These are phyloP conservation scores for Rhopalosiphum maidis DNA, from an alignment of 1,140 invertebrate genomes.

Conservation along the genomic window DNA sequence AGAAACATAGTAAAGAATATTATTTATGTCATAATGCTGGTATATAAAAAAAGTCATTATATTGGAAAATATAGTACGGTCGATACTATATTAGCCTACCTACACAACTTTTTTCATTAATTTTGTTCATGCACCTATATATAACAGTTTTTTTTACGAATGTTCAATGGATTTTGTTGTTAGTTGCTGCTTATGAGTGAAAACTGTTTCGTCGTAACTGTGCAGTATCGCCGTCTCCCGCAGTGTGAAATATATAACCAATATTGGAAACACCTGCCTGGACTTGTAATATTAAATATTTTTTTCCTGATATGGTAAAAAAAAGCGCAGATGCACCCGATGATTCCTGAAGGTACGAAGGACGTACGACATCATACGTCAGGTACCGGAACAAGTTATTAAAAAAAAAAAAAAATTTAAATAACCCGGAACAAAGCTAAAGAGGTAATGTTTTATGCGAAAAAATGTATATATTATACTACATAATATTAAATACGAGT, in stretches of 20 bases:
- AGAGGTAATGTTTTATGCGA: background rate
- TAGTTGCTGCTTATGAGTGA: background rate
- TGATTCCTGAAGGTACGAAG: background rate
- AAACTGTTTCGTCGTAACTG: background rate
- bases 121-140: background rate
- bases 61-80: background rate
- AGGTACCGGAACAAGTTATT: background rate
- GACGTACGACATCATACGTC: background rate
- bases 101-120: background rate
- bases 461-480: background rate
- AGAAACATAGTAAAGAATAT: background rate
- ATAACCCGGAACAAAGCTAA: background rate
- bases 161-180: background rate
- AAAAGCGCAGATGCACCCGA: background rate
- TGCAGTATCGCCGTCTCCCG: background rate
- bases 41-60: background rate
- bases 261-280: constrained; percentile 8
- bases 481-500: background rate
- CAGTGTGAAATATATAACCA: background rate
- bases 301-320: background rate
- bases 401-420: background rate
- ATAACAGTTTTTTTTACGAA: background rate
- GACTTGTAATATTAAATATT: background rate
- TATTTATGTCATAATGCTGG: background rate
- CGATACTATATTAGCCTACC: background rate